Base-by-base conservation (phyloP, 2,113 vertebrate genomes). In the Microtus oregoni region DNA sequence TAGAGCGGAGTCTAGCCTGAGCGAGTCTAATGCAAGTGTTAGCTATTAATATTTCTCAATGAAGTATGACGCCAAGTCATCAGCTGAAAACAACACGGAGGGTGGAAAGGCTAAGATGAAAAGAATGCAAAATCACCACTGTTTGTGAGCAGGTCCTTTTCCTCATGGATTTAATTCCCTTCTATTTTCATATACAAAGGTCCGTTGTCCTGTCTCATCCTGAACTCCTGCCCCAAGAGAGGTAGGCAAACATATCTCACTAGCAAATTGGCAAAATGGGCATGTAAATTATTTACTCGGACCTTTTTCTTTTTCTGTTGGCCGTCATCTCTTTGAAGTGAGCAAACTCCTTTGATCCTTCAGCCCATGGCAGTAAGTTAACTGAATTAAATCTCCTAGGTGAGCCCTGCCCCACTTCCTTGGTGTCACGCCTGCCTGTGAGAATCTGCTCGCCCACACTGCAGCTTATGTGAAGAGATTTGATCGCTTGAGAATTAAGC, bases 1-100 rank as follows among this genome's bases (percentile, higher is more conserved):
- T 85, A 91, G 78, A 76, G 79, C 26, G 15, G 78, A 52, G 65
- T 75, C 58, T 97, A 76, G 94, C 65, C 47, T 19, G 0, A 77
- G 89, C 20, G 67, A 78, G 41, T 58, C 22, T 38, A 93, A 94
- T 58, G 7, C 68, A 93, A 94, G 61, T 86, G 77, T 86, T 95
- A 86, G 90, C 61, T 92, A 90, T 81, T 86, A 97, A 93, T 93
- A 90, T 95, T 95, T 96, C 67, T 98, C 61, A 65, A 79, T 90
- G 79, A 95, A 95, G 89, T 93, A 95, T 94, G 85, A 97, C 90
- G 26, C 38, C 86, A 92, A 94, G 26, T 77, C 94, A 96, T 95
- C 82, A 89, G 44, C 24, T 65, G 79, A 94, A 94, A 94, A 94
- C 77, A 97, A 95, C 22, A 82, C 7, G 11, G n/a, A 35, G 3